phyloP scores from a whole-genome alignment of 2,888 invertebrate species.

The Callinectes sapidus region DNA sequence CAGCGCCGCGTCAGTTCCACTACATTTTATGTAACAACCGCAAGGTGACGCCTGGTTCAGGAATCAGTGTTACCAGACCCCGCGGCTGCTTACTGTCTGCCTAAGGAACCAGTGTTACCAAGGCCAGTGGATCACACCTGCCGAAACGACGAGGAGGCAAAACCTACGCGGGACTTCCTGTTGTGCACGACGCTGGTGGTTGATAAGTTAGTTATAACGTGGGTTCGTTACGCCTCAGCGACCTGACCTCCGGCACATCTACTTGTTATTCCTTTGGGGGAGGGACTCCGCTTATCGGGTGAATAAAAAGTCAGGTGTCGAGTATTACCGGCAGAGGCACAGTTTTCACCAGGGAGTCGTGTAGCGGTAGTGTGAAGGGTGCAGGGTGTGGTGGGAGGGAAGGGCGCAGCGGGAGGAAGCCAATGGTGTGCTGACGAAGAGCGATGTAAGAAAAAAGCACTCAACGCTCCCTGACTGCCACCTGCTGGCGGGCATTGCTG shows the following conservation, averaged over 20 bases:
- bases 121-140: slow-evolving; percentile 4
- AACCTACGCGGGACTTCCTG: slow-evolving; percentile 19
- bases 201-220: slow-evolving; percentile 30
- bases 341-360: not conserved
- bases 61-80: slow-evolving; percentile 30
- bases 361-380: not conserved
- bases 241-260: not conserved
- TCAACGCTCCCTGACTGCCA: not conserved
- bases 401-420: not conserved
- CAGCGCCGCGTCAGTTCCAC: not conserved
- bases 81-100: not conserved
- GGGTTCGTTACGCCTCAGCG: slow-evolving; percentile 27
- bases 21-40: not conserved
- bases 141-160: not conserved
- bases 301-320: slow-evolving; percentile 18
- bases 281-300: slow-evolving; percentile 3
- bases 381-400: not conserved
- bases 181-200: slow-evolving; percentile 30
- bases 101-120: not conserved
- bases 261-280: slow-evolving; percentile 27
- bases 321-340: not conserved
- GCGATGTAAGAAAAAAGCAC: not conserved
- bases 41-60: not conserved
- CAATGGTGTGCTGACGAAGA: not conserved
- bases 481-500: not conserved